Base-by-base conservation (phyloP, 2,797 vertebrate genomes). In the Hypotaenidia philippensis region DNA sequence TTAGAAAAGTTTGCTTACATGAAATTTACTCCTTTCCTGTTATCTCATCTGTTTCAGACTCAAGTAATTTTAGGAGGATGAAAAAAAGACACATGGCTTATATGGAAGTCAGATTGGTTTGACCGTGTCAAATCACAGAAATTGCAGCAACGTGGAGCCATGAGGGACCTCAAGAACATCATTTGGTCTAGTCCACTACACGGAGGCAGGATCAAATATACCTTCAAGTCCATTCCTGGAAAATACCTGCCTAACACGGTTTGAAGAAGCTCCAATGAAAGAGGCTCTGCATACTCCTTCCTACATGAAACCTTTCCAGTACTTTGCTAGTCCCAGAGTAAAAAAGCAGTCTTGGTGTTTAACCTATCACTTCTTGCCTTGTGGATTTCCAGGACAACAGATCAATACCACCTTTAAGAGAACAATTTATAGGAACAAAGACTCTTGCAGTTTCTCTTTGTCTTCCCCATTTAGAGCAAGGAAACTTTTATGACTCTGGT, bases 1-100 rank as follows among this genome's bases (percentile, higher is more conserved):
- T 95, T 87, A 44, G 64, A 89, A 85, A 96, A 94, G 77, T 93
- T 94, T 91, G 71, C 80, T 94, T 84, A 94, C 70, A 87, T 52
- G 40, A 80, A 84, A 94, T 96, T 49, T 87, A 80, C 83, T 94
- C 52, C 61, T 71, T 90, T 91, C 56, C 70, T 83, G n/a, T 81
- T 95, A 96, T 91, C 83, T 86, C 80, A 91, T 92, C 88, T 91
- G 52, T 84, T 94, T 90, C 91, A 94, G 91, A 49, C 80, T 38
- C 4, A 0, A 93, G 86, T 71, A 71, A 96, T 95, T 94, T 87
- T 53, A 84, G 74, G 69, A 71, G 38, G 34, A 56, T 84, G 52
- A 49, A 85, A 92, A 59, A 93, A 34, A 80, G 49, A 50, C 49
- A 57, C 16, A 17, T 4, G 5, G 56, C 64, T 94, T 90, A 84